Conservation (phyloP, 2,797 vertebrate genomes). For the Leontocebus nigricollis region DNA sequence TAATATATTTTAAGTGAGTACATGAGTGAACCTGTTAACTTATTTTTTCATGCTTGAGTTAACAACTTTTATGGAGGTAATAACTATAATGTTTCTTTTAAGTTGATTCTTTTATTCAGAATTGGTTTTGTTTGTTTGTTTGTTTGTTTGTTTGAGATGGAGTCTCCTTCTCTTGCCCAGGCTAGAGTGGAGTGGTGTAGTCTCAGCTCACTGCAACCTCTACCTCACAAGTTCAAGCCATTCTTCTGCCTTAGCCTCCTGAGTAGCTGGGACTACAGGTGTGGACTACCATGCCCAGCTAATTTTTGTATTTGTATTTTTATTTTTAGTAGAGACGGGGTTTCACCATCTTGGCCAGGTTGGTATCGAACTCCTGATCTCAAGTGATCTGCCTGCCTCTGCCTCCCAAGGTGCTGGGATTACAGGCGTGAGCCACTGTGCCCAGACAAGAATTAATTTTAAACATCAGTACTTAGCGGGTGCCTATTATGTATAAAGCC, state of each 20-base stretch:
- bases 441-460: background rate
- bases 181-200: too few relatives aligned
- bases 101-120: conserved; percentile 16
- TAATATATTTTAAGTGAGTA: conserved; percentile 8
- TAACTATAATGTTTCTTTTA: conserved; percentile 18
- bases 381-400: background rate
- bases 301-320: too few relatives aligned
- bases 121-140: background rate
- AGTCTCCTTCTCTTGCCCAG: too few relatives aligned
- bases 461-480: background rate
- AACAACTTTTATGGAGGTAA: conserved; percentile 9
- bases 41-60: background rate
- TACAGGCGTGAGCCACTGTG: background rate
- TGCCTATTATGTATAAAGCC: background rate
- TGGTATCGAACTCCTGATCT: background rate
- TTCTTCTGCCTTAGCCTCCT: too few relatives aligned
- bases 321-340: background rate
- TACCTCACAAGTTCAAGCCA: too few relatives aligned
- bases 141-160: too few relatives aligned
- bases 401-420: background rate
- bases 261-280: too few relatives aligned
- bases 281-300: too few relatives aligned
- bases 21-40: background rate
- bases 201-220: too few relatives aligned
- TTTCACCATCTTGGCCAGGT: background rate